Evolutionary conservation across 2,113 vertebrate genomes (phyloP).

Genomic region (Murina feae): DNA sequence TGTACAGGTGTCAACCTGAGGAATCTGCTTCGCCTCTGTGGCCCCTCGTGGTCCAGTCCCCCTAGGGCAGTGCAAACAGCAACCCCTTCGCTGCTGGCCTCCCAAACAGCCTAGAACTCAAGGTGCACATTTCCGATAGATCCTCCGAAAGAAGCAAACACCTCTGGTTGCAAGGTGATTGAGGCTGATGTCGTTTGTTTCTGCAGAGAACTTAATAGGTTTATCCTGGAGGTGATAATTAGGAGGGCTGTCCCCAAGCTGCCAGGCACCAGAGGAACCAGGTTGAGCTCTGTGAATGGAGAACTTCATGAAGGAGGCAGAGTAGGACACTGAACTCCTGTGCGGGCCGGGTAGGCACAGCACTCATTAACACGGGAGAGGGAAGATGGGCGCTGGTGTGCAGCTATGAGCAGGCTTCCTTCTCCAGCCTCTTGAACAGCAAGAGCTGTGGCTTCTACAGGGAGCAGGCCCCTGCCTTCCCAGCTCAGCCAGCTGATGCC

Average conservation of each 20-base stretch:
- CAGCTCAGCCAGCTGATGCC: not conserved
- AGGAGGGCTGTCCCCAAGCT: not conserved
- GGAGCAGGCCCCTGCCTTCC: not conserved
- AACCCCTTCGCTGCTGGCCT: not conserved
- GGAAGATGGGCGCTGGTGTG: not conserved
- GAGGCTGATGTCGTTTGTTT: constrained; percentile 24
- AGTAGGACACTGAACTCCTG: not conserved
- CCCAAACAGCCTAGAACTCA: not conserved
- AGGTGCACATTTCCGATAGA: not conserved
- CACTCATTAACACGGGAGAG: accelerated
- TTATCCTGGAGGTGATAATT: constrained; percentile 43
- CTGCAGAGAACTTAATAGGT: not conserved
- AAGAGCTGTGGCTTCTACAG: not conserved
- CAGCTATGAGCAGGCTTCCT: not conserved
- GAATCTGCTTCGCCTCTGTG: not conserved
- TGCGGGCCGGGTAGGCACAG: not conserved
- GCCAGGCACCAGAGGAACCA: not conserved
- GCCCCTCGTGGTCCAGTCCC: not conserved
- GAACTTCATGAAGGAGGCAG: not conserved
- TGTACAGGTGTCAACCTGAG: not conserved
- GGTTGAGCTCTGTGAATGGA: not conserved
- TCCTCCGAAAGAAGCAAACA: not conserved
- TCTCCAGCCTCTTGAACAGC: not conserved
- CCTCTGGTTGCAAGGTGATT: not conserved
- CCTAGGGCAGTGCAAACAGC: accelerated